phyloP scores from a whole-genome alignment of 1,140 invertebrate species.

The Cheumatopsyche charites region DNA sequence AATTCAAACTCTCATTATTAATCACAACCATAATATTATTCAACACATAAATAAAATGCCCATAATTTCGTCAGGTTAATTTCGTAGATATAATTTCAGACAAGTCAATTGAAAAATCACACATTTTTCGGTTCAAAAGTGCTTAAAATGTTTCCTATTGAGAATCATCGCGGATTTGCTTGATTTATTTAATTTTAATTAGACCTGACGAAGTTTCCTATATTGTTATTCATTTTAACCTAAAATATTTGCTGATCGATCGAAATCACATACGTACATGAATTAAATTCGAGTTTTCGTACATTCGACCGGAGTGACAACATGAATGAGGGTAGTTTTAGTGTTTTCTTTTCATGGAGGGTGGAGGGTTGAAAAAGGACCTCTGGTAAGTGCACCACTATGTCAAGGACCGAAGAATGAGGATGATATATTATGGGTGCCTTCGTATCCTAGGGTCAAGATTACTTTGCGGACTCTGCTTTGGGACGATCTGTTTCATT shows the following conservation, averaged over 20 bases:
- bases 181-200: no score
- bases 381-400: conserved; percentile 23
- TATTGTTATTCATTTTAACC: neutral
- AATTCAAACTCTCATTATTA: no score
- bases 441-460: conserved; percentile 16
- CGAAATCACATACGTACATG: neutral
- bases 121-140: no score
- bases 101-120: no score
- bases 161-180: no score
- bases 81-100: no score
- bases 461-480: neutral
- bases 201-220: neutral
- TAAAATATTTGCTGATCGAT: neutral
- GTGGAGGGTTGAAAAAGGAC: neutral
- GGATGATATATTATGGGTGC: conserved; percentile 19
- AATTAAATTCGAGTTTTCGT: conserved; percentile 5
- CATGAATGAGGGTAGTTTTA: conserved; percentile 26
- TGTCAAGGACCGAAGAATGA: conserved; percentile 22
- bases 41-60: no score
- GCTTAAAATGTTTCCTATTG: no score
- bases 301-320: conserved; percentile 10
- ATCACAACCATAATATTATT: no score
- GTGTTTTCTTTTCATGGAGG: conserved; percentile 20
- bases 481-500: conserved; percentile 17
- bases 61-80: no score